phyloP scores from a whole-genome alignment of 2,113 vertebrate genomes.

The Trogon surrucura region DNA sequence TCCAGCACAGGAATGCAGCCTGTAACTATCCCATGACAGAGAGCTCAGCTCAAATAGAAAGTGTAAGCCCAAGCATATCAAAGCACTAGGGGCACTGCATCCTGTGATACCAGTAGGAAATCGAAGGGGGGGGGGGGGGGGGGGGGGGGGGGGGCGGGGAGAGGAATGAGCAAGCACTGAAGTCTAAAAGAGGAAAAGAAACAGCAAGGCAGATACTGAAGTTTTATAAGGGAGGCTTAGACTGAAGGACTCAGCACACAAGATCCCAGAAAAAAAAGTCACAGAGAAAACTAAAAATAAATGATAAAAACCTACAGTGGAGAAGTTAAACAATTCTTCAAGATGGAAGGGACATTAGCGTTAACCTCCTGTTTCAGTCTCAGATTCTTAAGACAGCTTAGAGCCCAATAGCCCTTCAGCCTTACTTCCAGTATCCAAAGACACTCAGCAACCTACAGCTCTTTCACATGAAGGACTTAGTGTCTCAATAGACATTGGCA shows the following conservation, averaged over 20 bases:
- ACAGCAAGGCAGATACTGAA: not conserved
- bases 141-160: not conserved
- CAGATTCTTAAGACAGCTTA: not conserved
- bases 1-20: constrained; percentile 50
- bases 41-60: constrained; percentile 60
- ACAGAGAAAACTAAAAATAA: not conserved
- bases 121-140: not conserved
- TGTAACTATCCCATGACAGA: constrained; percentile 61
- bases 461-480: not conserved
- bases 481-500: not conserved
- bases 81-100: constrained; percentile 18
- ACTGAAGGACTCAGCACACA: not conserved
- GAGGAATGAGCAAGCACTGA: not conserved
- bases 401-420: not conserved
- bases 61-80: constrained; percentile 33
- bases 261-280: not conserved
- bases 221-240: not conserved
- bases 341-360: not conserved
- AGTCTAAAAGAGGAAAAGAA: constrained; percentile 17
- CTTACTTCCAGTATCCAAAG: not conserved
- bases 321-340: not conserved
- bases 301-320: not conserved
- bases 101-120: constrained; percentile 16
- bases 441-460: not conserved
- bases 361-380: not conserved